These are phyloP conservation scores for Cryptoblepharus egeriae DNA, from an alignment of 2,797 vertebrate species.

Conservation along the genomic window DNA sequence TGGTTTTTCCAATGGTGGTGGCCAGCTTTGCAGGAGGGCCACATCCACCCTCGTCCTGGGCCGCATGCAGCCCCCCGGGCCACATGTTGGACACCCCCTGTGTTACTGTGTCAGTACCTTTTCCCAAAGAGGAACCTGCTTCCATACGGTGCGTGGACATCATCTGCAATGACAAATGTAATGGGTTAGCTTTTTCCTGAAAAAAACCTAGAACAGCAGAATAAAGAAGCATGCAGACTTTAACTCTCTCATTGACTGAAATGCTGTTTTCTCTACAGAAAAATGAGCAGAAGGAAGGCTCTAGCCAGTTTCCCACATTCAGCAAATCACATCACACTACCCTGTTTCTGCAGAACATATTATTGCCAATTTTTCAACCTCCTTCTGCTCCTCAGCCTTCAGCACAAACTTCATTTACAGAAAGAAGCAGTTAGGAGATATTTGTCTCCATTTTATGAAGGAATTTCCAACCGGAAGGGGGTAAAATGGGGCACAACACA, in stretches of 20 bases:
- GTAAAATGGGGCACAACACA: too few relatives aligned
- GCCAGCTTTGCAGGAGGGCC: too few relatives aligned
- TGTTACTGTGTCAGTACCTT: slow-evolving; percentile 81
- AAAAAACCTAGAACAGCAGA: neutral
- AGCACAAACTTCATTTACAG: neutral
- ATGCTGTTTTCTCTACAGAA: neutral
- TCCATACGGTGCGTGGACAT: slow-evolving; percentile 84
- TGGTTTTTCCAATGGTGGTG: too few relatives aligned
- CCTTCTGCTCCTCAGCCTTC: neutral
- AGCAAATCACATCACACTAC: neutral
- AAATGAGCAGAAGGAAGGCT: too few relatives aligned
- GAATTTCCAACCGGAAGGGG: too few relatives aligned
- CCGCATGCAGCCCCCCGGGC: too few relatives aligned
- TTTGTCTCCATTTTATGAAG: neutral
- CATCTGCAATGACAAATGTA: slow-evolving; percentile 80
- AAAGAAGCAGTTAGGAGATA: neutral
- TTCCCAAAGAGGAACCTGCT: slow-evolving; percentile 80
- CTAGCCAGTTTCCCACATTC: too few relatives aligned
- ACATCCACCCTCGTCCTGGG: too few relatives aligned
- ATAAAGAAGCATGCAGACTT: neutral
- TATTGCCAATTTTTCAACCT: neutral
- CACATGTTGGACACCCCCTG: too few relatives aligned
- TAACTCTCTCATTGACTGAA: neutral
- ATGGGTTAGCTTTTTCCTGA: slow-evolving; percentile 46
- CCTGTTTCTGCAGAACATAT: neutral